Evolutionary conservation across 2,113 vertebrate species (phyloP).

Genomic region (Neofelis nebulosa): DNA sequence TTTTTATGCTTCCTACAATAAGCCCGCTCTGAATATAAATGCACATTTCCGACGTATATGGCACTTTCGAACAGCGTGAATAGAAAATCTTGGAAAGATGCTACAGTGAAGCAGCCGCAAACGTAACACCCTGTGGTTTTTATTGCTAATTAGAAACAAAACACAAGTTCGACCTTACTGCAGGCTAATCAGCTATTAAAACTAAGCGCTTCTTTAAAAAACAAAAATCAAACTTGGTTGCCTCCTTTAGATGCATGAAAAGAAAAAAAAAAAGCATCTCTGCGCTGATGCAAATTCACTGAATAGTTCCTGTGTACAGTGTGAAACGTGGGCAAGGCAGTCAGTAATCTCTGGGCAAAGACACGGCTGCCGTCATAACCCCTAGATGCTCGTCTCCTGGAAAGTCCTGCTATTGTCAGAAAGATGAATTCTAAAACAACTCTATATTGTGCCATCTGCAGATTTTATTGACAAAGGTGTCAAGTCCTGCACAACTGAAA

Average conservation of each 20-base stretch:
- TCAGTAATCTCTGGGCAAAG: neutral
- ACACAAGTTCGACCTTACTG: slow-evolving; percentile 69
- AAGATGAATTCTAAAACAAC: slow-evolving; percentile 87
- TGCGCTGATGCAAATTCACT: neutral
- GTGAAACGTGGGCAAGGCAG: neutral
- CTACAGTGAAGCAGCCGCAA: slow-evolving; percentile 36
- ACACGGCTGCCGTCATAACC: slow-evolving; percentile 23
- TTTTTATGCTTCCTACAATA: slow-evolving; percentile 58
- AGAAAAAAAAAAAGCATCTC: slow-evolving; percentile 7
- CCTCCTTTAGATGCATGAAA: slow-evolving; percentile 49
- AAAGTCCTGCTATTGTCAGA: slow-evolving; percentile 80
- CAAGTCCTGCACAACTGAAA: slow-evolving; percentile 79
- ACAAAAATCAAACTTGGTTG: slow-evolving; percentile 75
- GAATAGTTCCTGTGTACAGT: neutral
- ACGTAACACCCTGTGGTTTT: slow-evolving; percentile 69
- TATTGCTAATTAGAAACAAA: slow-evolving; percentile 78
- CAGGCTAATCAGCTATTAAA: slow-evolving; percentile 74
- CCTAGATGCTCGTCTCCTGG: slow-evolving; percentile 68
- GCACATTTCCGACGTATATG: slow-evolving; percentile 27
- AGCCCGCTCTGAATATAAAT: slow-evolving; percentile 66
- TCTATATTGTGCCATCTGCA: slow-evolving; percentile 79
- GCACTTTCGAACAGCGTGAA: slow-evolving; percentile 58
- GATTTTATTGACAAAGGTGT: slow-evolving; percentile 88
- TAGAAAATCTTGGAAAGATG: slow-evolving; percentile 63
- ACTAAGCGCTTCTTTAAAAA: slow-evolving; percentile 74